A percentile compares a stretch with the other conserved stretches of the same genome.
These are phyloP conservation scores for Galeruca laticollis DNA, from an alignment of 2,888 invertebrate genomes.

Conservation along the genomic window DNA sequence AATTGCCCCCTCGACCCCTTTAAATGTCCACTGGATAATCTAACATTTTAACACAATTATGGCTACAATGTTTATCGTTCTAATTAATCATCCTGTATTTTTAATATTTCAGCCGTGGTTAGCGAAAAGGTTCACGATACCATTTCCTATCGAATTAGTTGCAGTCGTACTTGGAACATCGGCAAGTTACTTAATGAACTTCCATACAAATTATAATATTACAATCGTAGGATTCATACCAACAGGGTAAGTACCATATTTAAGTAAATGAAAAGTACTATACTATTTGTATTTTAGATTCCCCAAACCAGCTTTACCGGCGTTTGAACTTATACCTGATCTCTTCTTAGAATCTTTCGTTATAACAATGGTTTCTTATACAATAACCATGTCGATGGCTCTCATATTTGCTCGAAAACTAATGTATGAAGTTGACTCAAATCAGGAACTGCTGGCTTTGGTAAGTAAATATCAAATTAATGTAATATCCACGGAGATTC, in stretches of 20 bases:
- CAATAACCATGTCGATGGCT: slow-evolving; percentile 85
- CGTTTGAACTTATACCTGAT: slow-evolving; percentile 71
- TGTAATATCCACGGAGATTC: too few species aligned
- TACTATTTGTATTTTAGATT: slow-evolving; percentile 72
- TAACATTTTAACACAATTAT: too few species aligned
- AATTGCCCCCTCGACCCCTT: too few species aligned
- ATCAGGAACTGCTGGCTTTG: slow-evolving; percentile 81
- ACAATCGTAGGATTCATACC: slow-evolving; percentile 82
- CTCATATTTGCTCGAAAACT: slow-evolving; percentile 81
- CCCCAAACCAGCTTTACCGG: slow-evolving; percentile 75
- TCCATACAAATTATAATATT: slow-evolving; percentile 73
- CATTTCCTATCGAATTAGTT: slow-evolving; percentile 87
- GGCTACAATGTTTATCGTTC: too few species aligned
- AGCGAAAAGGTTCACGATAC: slow-evolving; percentile 76
- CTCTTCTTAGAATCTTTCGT: slow-evolving; percentile 76
- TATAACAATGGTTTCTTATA: slow-evolving; percentile 83
- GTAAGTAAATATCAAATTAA: slow-evolving; percentile 66
- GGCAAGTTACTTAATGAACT: slow-evolving; percentile 72
- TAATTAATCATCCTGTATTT: neutral
- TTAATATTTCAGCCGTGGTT: slow-evolving; percentile 72
- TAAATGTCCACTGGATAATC: too few species aligned
- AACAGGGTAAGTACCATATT: slow-evolving; percentile 76
- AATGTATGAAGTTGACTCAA: slow-evolving; percentile 80
- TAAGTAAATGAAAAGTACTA: neutral
- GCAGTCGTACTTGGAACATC: slow-evolving; percentile 81